Evolutionary conservation across 1,140 invertebrate species (phyloP).

Genomic region (Magallana angulata): DNA sequence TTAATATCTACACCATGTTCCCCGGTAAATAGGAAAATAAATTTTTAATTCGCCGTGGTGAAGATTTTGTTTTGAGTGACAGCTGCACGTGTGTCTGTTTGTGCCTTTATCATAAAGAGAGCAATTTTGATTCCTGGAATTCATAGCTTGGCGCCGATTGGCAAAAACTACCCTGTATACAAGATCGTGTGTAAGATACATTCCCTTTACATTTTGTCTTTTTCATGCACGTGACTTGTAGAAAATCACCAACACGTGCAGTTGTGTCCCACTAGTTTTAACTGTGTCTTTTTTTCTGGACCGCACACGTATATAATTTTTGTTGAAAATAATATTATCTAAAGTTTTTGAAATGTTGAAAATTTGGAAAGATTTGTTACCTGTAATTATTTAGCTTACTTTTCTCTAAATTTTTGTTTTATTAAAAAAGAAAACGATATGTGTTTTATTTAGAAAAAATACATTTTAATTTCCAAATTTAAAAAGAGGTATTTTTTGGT

Average conservation of each 20-base stretch:
- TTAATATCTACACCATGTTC: neutral
- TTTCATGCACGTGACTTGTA: constrained; percentile 18
- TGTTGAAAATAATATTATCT: neutral
- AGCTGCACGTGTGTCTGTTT: constrained; percentile 13
- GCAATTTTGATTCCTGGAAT: constrained; percentile 31
- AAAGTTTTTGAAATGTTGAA: neutral
- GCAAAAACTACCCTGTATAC: constrained; percentile 6
- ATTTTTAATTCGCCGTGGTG: neutral
- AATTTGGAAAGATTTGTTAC: neutral
- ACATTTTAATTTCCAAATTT: too few relatives aligned
- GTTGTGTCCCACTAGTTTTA: neutral
- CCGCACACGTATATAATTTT: constrained; percentile 9
- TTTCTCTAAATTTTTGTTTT: neutral
- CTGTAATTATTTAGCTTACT: neutral
- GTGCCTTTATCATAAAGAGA: neutral
- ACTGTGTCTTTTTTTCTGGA: neutral
- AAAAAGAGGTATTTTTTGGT: too few relatives aligned
- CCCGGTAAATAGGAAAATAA: constrained; percentile 17
- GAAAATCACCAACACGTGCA: constrained; percentile 12
- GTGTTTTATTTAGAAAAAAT: too few relatives aligned
- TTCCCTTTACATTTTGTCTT: neutral
- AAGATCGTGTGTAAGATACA: neutral
- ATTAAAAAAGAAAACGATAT: neutral
- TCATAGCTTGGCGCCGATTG: neutral
- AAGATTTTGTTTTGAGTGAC: neutral